phyloP scores from a whole-genome alignment of 2,888 invertebrate species.

The Pollenia amentaria region DNA sequence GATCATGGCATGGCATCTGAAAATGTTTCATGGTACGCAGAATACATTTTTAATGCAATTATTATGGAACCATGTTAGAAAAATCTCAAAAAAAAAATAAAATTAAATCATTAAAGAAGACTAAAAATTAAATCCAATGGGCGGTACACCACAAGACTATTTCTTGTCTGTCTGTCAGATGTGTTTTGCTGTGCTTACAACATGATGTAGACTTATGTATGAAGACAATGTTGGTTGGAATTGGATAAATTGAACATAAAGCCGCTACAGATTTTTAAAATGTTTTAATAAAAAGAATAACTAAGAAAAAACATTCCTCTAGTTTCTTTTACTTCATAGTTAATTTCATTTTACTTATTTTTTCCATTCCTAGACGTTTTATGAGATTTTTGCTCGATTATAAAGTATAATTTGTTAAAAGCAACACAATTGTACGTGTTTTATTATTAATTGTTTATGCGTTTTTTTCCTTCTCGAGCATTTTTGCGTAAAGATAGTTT shows the following conservation, averaged over 20 bases:
- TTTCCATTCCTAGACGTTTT: conserved; percentile 34
- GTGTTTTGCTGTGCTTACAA: conserved; percentile 5
- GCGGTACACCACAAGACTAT: conserved; percentile 50
- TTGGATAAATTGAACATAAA: conserved; percentile 50
- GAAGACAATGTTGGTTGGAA: background rate
- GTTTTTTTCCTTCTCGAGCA: conserved; percentile 26
- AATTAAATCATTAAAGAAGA: conserved; percentile 45
- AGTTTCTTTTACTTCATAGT: conserved; percentile 35
- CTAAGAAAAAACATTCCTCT: conserved; percentile 34
- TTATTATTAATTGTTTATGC: conserved; percentile 73
- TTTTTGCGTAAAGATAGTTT: background rate
- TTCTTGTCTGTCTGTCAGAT: conserved; percentile 14
- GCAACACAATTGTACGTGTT: conserved; percentile 72
- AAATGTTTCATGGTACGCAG: conserved; percentile 69
- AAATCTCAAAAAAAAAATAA: background rate
- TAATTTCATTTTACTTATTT: background rate
- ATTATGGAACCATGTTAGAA: conserved; percentile 23
- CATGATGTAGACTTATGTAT: conserved; percentile 24
- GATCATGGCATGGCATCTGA: conserved; percentile 62
- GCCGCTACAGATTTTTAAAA: conserved; percentile 47
- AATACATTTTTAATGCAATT: conserved; percentile 71
- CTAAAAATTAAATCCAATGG: conserved; percentile 58
- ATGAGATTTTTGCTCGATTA: conserved; percentile 65
- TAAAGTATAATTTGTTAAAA: conserved; percentile 72
- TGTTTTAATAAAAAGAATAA: conserved; percentile 28